Percentiles rank a stretch among this genome's conserved stretches.
phyloP scores from a whole-genome alignment of 1,140 invertebrate species.

The Drosophila nigromelanica region DNA sequence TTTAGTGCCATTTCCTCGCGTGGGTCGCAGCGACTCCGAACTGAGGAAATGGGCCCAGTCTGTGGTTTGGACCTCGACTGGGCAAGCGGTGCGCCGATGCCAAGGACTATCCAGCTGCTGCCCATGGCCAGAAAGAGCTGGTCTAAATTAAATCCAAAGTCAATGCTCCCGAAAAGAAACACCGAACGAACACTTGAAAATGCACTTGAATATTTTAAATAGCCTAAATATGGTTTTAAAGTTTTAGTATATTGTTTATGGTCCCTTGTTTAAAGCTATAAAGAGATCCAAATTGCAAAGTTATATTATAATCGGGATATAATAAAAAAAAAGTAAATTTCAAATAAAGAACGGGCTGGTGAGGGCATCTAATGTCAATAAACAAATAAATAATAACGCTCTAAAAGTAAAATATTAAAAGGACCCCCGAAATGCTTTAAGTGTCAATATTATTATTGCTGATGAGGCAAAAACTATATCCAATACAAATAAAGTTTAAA shows the following conservation, averaged over 20 bases:
- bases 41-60: slow-evolving; percentile 79
- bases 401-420: background rate
- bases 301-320: slow-evolving; percentile 56
- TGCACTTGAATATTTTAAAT: slow-evolving; percentile 24
- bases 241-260: slow-evolving; percentile 10
- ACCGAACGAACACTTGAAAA: background rate
- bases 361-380: slow-evolving; percentile 58
- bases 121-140: slow-evolving; percentile 68
- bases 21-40: slow-evolving; percentile 84
- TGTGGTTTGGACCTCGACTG: slow-evolving; percentile 87
- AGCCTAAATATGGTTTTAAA: slow-evolving; percentile 6
- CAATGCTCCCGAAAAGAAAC: background rate
- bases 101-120: slow-evolving; percentile 42
- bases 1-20: slow-evolving; percentile 85
- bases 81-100: slow-evolving; percentile 81
- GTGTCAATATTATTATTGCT: slow-evolving; percentile 48
- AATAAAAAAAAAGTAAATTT: slow-evolving; percentile 38
- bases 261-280: slow-evolving; percentile 5
- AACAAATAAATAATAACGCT: slow-evolving; percentile 11
- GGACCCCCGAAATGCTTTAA: slow-evolving; percentile 21
- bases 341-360: slow-evolving; percentile 64
- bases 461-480: slow-evolving; percentile 4
- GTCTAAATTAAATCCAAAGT: slow-evolving; percentile 39
- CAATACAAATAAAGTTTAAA: slow-evolving; percentile 17
- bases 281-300: slow-evolving; percentile 51